phyloP scores from a whole-genome alignment of 2,797 vertebrate genomes.

The Crocidura indochinensis region DNA sequence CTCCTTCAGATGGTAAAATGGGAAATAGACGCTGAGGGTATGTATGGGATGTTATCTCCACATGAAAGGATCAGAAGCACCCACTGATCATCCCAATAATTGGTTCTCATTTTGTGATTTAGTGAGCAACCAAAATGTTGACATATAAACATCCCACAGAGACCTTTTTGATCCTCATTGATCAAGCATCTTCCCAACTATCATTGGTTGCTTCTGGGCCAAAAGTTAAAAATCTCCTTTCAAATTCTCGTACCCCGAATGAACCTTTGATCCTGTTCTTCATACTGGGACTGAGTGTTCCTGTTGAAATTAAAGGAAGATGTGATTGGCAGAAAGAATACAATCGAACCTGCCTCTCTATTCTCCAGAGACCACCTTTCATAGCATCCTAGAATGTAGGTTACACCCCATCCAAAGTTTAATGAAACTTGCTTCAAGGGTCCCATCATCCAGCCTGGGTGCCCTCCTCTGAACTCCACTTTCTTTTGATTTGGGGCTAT shows the following conservation, averaged over 20 bases:
- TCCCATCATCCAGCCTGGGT: not conserved
- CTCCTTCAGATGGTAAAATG: not conserved
- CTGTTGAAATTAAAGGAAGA: not conserved
- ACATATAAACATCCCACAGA: too few species aligned
- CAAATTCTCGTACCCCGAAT: not conserved
- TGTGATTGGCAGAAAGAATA: too few species aligned
- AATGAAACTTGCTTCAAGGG: not conserved
- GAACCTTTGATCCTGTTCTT: not conserved
- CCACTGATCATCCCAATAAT: not conserved
- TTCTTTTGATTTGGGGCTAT: not conserved
- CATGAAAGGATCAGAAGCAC: not conserved
- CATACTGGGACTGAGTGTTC: not conserved
- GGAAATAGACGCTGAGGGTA: not conserved
- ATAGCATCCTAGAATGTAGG: not conserved
- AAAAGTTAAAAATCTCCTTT: too few species aligned
- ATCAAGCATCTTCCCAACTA: not conserved
- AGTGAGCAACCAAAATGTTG: not conserved
- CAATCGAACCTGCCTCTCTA: not conserved
- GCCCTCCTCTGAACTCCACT: not conserved
- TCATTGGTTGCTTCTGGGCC: not conserved
- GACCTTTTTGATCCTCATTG: not conserved
- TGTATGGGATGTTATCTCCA: not conserved
- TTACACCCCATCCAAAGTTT: too few species aligned
- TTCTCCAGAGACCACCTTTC: not conserved
- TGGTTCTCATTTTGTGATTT: not conserved